A percentile compares a stretch with the other conserved stretches of the same genome.
Evolutionary conservation across 2,888 invertebrate genomes (phyloP).

Genomic region (Trissoscelio sp.): DNA sequence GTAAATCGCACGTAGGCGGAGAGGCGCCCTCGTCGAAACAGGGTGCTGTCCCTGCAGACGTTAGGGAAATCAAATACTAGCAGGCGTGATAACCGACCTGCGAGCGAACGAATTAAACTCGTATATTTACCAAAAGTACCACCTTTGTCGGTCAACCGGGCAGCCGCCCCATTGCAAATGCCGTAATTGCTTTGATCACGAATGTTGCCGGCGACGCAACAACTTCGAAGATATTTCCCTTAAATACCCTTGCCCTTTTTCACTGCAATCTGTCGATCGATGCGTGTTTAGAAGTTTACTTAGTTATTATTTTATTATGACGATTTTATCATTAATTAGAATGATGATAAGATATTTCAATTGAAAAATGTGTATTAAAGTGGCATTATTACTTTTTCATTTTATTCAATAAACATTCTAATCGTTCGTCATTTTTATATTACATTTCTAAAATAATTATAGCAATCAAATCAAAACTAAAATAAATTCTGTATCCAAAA

Average conservation of each 20-base stretch:
- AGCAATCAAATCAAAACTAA: too few relatives aligned
- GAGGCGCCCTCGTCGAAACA: slow-evolving; percentile 59
- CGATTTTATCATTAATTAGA: too few relatives aligned
- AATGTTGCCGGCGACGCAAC: slow-evolving; percentile 49
- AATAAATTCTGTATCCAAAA: too few relatives aligned
- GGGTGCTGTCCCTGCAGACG: slow-evolving; percentile 66
- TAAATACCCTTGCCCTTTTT: slow-evolving; percentile 50
- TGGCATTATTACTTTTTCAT: too few relatives aligned
- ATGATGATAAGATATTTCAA: too few relatives aligned
- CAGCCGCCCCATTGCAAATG: slow-evolving; percentile 52
- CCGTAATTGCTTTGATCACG: slow-evolving; percentile 71
- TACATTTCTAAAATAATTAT: neutral
- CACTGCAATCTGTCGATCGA: slow-evolving; percentile 15
- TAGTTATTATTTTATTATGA: too few relatives aligned
- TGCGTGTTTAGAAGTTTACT: too few relatives aligned
- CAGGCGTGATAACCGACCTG: slow-evolving; percentile 72
- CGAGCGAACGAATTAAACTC: slow-evolving; percentile 76
- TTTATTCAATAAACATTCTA: too few relatives aligned
- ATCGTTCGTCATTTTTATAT: too few relatives aligned
- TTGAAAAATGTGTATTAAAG: too few relatives aligned
- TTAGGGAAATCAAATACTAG: slow-evolving; percentile 76
- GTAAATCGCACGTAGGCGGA: slow-evolving; percentile 65
- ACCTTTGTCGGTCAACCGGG: slow-evolving; percentile 67
- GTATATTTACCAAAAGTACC: slow-evolving; percentile 74
- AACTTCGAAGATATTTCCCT: slow-evolving; percentile 45